Evolutionary conservation across 2,797 vertebrate species (phyloP), one percentile per base, ranked within the genome.

Genomic region (Epinephelus malabaricus): DNA sequence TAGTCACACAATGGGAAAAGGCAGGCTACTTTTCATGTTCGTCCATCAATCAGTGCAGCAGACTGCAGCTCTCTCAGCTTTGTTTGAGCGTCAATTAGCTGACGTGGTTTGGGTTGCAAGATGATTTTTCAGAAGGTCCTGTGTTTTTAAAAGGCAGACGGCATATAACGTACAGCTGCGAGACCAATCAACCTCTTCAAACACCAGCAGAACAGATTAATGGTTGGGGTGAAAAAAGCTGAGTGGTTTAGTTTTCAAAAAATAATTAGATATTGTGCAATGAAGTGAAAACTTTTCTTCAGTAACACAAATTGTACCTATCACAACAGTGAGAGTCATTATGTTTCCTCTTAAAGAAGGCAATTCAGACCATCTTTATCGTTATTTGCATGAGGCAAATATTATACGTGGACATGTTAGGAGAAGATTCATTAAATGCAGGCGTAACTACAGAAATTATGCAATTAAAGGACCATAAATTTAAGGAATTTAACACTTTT

Each of bases 11-110:
- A 95, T 94, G 81, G 88, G 86, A 92, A 90, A 94, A 93, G 94
- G 92, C 94, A 95, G 92, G 86, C 87, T 90, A 94, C 92, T 93
- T 91, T 89, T 95, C 93, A 94, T 94, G 92, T 94, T 93, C 85
- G 67, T 84, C 91, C 90, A 95, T 95, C 94, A 94, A 94, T 95
- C 94, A 95, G 88, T 72, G 88, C 87, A 78, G 88, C 88, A 89
- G 88, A 91, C 90, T 92, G 85, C 75, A 78, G 84, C 81, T 79
- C 85, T 88, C 85, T 88, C 77, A 82, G 87, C 92, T 92, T 92
- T 90, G 90, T 93, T 92, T 93, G 86, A 88, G 88, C 85, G 89
- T 93, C 94, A 93, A 94, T 94, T 95, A 94, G 88, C 83, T 81
- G 81, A 87, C 77, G 78, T 85, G 91, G 75, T 90, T 87, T 78